Evolutionary conservation across 2,888 invertebrate genomes (phyloP).

Genomic region (Caenorhabditis parvicauda): DNA sequence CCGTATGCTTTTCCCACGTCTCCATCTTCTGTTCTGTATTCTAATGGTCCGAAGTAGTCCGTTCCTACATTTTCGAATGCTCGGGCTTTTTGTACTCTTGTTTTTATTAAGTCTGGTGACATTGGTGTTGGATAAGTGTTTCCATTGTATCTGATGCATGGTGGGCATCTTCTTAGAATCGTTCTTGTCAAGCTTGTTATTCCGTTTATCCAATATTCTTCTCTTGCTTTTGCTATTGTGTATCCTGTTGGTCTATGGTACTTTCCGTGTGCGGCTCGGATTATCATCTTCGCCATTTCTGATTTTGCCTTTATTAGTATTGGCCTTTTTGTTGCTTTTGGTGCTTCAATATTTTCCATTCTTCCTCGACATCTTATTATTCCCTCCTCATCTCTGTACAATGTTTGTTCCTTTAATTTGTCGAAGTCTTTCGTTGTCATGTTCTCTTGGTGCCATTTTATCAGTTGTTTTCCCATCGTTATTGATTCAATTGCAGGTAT

Average conservation of each 20-base stretch:
- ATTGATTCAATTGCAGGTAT: too few species aligned
- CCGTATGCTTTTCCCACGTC: slow-evolving; percentile 13
- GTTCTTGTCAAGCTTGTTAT: neutral
- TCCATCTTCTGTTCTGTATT: too few species aligned
- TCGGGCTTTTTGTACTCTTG: slow-evolving; percentile 8
- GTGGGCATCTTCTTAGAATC: neutral
- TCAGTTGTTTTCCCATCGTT: too few species aligned
- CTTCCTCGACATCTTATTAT: too few species aligned
- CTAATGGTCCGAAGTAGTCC: slow-evolving; percentile 22
- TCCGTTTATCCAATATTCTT: neutral
- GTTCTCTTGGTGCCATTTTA: too few species aligned
- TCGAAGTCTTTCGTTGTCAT: too few species aligned
- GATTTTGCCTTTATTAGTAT: too few species aligned
- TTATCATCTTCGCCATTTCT: too few species aligned
- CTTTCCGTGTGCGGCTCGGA: neutral
- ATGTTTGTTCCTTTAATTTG: too few species aligned
- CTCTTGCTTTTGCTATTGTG: neutral
- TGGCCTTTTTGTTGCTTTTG: too few species aligned
- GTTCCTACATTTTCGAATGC: slow-evolving; percentile 21
- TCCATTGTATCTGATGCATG: neutral
- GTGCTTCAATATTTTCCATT: too few species aligned
- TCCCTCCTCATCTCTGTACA: too few species aligned
- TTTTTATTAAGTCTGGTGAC: slow-evolving; percentile 4
- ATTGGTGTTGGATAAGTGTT: slow-evolving; percentile 9
- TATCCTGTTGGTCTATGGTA: neutral